Base-by-base conservation (phyloP, 23 tunicate genomes). In the Trididemnum nubilum region DNA sequence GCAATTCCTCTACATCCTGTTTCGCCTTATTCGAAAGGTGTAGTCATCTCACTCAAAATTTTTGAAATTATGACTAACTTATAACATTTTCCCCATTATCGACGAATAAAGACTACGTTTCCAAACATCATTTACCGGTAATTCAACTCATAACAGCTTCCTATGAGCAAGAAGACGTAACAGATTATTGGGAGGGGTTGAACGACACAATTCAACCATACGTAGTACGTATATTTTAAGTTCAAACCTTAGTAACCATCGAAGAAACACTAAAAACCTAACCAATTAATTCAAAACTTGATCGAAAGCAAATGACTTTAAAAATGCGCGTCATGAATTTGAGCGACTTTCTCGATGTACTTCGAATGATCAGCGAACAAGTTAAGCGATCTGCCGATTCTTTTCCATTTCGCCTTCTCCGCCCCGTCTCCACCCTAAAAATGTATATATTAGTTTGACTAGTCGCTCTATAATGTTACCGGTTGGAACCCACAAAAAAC, bases 361-460 rank as follows among this genome's bases (percentile, higher is more conserved):
- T 86, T 66, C 32, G 57, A n/a, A 57, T 92, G 97, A 23, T 79
- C 71, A 7, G 97, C 97, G 73, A 86, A 92, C 33, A 92, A 57
- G 0, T 82, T 83, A 33, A 86, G 51, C 5, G 83, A 69, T 15
- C 58, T 49, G n/a, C 61, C 72, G 27, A 92, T 58, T 39, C 51
- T 33, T 19, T 60, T 71, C 97, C 97, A 92, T 28, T 76, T 59
- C 9, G 64, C 97, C 12, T 71, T 77, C 3, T 27, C 57, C 27
- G 88, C 81, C 57, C 88, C 97, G 0, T 86, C 91, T 2, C 91
- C 88, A 52, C 92, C 88, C 97, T 92, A 72, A 0, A 63, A 79
- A 65, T 51, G n/a, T n/a, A n/a, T n/a, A n/a, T n/a, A n/a, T n/a
- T n/a, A n/a, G n/a, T n/a, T n/a, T n/a, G n/a, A n/a, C n/a, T n/a